Evolutionary conservation across 2,797 vertebrate species (phyloP), one percentile per base, ranked within the genome.

Genomic region (Aythya fuligula): DNA sequence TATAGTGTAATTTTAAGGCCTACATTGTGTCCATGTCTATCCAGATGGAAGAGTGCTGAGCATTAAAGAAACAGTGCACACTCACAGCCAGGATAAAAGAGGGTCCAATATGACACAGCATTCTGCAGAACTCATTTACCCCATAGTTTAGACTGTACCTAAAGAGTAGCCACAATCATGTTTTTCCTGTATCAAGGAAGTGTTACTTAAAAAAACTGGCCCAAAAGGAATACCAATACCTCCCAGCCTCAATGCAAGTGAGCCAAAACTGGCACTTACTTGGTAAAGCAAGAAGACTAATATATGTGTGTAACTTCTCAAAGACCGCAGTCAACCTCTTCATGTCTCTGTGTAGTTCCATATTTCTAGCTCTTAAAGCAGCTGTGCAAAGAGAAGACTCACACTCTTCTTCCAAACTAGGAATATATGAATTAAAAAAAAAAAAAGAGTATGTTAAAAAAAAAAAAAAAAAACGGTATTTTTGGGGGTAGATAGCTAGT

Each of bases 361-460:
- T 97, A 97, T 99, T 99, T 96, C 98, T 99, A 89, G 95, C 97
- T 90, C 95, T 98, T 70, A 99, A 98, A 18, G 98, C 98, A 88
- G 98, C 93, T 45, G 98, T 99, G 97, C 99, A 99, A 96, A 99
- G 98, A 97, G 99, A 98, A 75, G 98, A 98, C 72, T 98, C 98
- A 74, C 98, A 99, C 98, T 99, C 99, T 98, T 99, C 99, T 97
- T 99, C 98, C 96, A 99, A 98, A 97, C 99, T 99, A 97, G 97
- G 90, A 91, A 96, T 67, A 94, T 32, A 96, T 76, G 93, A 96
- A 96, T 94, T 89, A 91, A 74, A 86, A 77, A 83, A 74, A 85
- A 77, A 82, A 78, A 64, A 28, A 41, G 90, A 95, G 95, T 88
- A 87, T 62, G 67, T 87, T 86, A n/a, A 57, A 67, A 67, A 71